phyloP scores from a whole-genome alignment of 2,797 vertebrate species.

The Leucoraja ocellata region DNA sequence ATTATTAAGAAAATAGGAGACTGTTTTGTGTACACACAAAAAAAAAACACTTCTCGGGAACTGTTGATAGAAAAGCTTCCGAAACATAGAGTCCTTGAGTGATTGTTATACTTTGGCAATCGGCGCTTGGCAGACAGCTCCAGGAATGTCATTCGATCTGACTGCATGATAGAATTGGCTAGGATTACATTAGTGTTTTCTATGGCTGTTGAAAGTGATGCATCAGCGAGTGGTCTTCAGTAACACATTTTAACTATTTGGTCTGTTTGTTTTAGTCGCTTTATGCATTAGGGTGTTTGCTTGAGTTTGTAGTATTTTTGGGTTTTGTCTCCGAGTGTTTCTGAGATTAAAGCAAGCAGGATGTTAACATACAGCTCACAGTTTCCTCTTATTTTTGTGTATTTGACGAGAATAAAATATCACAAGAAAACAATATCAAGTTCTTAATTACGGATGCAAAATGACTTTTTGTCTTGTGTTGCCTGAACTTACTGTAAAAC shows the following conservation, averaged over 20 bases:
- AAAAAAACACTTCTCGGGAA: conserved; percentile 42
- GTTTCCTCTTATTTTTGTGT: conserved; percentile 21
- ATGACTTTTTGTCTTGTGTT: conserved; percentile 8
- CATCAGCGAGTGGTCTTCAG: conserved; percentile 48
- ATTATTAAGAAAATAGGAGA: not conserved
- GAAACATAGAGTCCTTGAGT: conserved; percentile 56
- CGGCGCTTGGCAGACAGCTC: conserved; percentile 70
- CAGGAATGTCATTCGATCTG: conserved; percentile 73
- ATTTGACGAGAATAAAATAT: conserved; percentile 14
- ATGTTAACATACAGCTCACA: not conserved
- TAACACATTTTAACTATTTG: conserved; percentile 47
- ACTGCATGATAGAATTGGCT: conserved; percentile 62
- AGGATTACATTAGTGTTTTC: conserved; percentile 56
- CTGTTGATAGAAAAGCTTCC: conserved; percentile 48
- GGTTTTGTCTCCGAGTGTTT: not conserved
- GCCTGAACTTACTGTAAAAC: not conserved
- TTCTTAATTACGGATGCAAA: conserved; percentile 18
- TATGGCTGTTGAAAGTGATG: conserved; percentile 48
- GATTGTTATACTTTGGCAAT: conserved; percentile 57
- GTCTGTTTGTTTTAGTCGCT: conserved; percentile 38
- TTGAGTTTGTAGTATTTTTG: conserved; percentile 13
- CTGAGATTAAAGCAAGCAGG: conserved; percentile 2
- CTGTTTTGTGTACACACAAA: no score
- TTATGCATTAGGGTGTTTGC: conserved; percentile 19
- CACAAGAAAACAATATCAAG: not conserved